Evolutionary conservation across 2,888 invertebrate species (phyloP).

Genomic region (Apotomis turbidana): DNA sequence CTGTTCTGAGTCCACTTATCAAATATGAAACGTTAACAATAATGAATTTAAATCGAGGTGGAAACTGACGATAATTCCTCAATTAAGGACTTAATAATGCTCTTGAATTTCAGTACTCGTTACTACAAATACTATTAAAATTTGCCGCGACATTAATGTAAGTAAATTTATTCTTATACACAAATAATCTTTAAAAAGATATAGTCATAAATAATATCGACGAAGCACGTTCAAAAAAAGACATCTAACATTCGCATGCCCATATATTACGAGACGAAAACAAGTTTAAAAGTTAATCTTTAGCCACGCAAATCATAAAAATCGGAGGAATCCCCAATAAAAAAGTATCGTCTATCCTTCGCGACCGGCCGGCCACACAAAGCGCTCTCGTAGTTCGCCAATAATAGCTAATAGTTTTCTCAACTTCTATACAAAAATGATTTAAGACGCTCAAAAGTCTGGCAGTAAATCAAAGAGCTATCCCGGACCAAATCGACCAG

Average conservation of each 20-base stretch:
- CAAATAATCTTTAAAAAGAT: constrained; percentile 1
- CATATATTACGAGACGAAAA: constrained; percentile 55
- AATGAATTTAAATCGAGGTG: too few species aligned
- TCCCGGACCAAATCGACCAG: constrained; percentile 65
- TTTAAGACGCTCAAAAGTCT: constrained; percentile 79
- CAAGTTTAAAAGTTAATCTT: constrained; percentile 57
- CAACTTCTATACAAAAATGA: constrained; percentile 79
- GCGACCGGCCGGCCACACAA: constrained; percentile 62
- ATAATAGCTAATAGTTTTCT: constrained; percentile 83
- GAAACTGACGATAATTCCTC: too few species aligned
- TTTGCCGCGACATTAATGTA: too few species aligned
- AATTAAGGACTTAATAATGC: too few species aligned
- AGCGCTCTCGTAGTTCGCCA: constrained; percentile 70
- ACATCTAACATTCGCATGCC: constrained; percentile 53
- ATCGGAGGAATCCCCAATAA: constrained; percentile 59
- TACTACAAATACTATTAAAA: too few species aligned
- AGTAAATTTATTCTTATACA: neutral
- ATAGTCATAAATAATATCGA: constrained; percentile 13
- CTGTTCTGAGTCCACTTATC: too few species aligned
- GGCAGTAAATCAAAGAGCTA: constrained; percentile 78
- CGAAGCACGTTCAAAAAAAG: constrained; percentile 51
- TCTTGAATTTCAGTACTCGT: too few species aligned
- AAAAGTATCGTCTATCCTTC: constrained; percentile 62
- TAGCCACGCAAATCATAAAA: constrained; percentile 70
- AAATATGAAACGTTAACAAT: too few species aligned